Percentiles rank a stretch among this genome's conserved stretches.
Evolutionary conservation across 2,888 invertebrate genomes (phyloP).

Genomic region (Noctuana brunneofusca): DNA sequence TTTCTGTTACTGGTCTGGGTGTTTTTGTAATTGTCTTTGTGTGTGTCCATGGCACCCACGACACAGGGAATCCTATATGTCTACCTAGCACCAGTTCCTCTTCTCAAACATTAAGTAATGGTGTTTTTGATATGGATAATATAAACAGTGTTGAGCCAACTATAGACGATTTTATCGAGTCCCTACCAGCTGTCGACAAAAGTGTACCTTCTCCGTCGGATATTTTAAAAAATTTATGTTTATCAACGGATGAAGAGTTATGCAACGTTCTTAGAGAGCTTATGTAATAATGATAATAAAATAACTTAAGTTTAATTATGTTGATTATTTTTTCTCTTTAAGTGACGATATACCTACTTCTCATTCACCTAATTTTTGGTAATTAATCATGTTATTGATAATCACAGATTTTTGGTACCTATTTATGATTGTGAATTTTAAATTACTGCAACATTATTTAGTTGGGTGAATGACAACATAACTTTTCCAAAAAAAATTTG

Average conservation of each 20-base stretch:
- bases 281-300: not conserved
- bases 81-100: conserved; percentile 35
- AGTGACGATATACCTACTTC: not conserved
- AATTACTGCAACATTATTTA: too few relatives aligned
- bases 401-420: too few relatives aligned
- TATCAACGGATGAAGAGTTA: conserved; percentile 75
- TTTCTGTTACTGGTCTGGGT: too few relatives aligned
- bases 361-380: too few relatives aligned
- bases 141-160: conserved; percentile 68
- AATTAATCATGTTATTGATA: too few relatives aligned
- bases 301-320: not conserved
- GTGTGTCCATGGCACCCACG: too few relatives aligned
- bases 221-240: conserved; percentile 84
- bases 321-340: not conserved
- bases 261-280: conserved; percentile 23
- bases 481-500: too few relatives aligned
- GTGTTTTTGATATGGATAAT: conserved; percentile 36
- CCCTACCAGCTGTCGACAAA: conserved; percentile 65
- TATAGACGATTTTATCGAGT: conserved; percentile 61
- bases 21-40: too few relatives aligned
- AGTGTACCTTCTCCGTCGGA: conserved; percentile 85
- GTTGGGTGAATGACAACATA: too few relatives aligned
- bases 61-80: too few relatives aligned
- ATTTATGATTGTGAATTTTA: too few relatives aligned
- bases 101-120: conserved; percentile 18